Percentiles rank a stretch among this genome's conserved stretches.
Conservation (phyloP, 1,140 invertebrate species). For the Plutomurus gul region DNA sequence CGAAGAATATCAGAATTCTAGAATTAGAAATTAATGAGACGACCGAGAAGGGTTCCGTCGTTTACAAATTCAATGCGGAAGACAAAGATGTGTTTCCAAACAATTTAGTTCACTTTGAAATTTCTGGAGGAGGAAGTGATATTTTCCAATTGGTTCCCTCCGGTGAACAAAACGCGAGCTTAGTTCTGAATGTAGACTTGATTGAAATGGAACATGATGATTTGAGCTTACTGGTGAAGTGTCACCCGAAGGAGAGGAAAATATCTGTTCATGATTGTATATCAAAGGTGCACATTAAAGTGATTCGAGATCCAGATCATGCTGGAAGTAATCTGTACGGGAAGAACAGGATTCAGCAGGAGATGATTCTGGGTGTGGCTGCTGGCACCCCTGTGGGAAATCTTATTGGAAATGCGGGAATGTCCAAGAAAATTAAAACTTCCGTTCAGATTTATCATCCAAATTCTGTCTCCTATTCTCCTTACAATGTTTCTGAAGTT, state of each 20-base stretch:
- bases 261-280: constrained; percentile 46
- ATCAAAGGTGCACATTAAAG: constrained; percentile 47
- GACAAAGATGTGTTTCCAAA: constrained; percentile 68
- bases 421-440: constrained; percentile 41
- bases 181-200: constrained; percentile 47
- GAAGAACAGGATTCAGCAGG: constrained; percentile 1
- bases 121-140: constrained; percentile 47
- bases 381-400: constrained; percentile 44
- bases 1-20: constrained; percentile 35
- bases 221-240: constrained; percentile 47
- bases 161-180: constrained; percentile 39
- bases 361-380: constrained; percentile 52
- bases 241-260: constrained; percentile 48
- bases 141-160: constrained; percentile 42
- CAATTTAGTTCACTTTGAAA: constrained; percentile 47
- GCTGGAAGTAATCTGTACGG: not conserved
- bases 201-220: constrained; percentile 45
- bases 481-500: constrained; percentile 46
- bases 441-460: constrained; percentile 50
- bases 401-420: constrained; percentile 50
- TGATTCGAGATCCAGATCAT: constrained; percentile 37
- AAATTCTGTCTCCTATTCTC: constrained; percentile 20
- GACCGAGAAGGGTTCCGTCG: constrained; percentile 63
- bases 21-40: constrained; percentile 47
- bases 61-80: constrained; percentile 70